Evolutionary conservation across 2,797 vertebrate species (phyloP), one percentile per base, ranked within the genome.

Genomic region (Arrhamphus sclerolepis): DNA sequence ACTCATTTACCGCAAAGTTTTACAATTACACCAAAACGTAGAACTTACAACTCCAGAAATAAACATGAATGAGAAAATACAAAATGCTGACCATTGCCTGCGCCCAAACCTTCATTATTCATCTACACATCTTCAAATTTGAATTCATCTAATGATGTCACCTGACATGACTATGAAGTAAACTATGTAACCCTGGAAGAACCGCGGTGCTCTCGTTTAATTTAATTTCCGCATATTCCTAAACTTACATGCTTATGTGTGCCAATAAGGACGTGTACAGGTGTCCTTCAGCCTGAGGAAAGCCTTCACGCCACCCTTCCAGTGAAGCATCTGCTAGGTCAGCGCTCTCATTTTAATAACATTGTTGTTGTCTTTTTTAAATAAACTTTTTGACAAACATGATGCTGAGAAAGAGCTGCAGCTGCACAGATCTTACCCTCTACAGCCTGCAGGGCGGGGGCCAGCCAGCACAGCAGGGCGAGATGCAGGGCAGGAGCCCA

Each of bases 381-480:
- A n/a, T n/a, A n/a, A n/a, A n/a, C n/a, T 21, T 48, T 13, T 66
- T 40, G 17, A 28, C 21, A 21, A 22, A 11, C 10, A 18, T 2
- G 26, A 24, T 38, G 7, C 19, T 2, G 4, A 43, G 2, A 42
- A 42, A 48, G 22, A 62, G 22, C 28, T 17, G 13, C 7, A 62
- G 48, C 26, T 51, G 52, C 28, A 8, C 18, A 1, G 62, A 11
- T 64, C 82, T 76, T 89, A 92, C 92, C 91, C 83, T 89, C 87
- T 54, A 69, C 83, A 55, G 83, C 69, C 70, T 88, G 82, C 66
- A 83, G 75, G 40, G 86, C 83, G 55, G 87, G 47, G 6, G 74
- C 60, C 62, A 75, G 61, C 53, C 76, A 73, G 74, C 74, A 83
- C 67, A 87, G 73, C 70, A 89, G 67, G 68, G 65, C 14, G 8